Evolutionary conservation across 2,888 invertebrate species (phyloP).

Genomic region (Phyto melanocephala): DNA sequence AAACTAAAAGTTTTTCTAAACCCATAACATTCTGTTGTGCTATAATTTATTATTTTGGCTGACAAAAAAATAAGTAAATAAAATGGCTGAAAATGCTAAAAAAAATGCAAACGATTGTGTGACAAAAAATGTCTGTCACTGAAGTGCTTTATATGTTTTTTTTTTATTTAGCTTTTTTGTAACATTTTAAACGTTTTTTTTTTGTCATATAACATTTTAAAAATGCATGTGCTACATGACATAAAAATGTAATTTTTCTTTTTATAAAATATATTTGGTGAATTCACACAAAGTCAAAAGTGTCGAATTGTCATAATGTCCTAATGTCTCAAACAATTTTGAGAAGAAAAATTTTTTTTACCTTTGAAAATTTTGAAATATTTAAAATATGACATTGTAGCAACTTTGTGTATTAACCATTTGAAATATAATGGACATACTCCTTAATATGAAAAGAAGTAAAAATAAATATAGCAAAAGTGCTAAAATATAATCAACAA

Average conservation of each 20-base stretch:
- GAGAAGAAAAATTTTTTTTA: no score
- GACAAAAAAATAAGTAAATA: conserved; percentile 25
- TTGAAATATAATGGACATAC: no score
- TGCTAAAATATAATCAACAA: no score
- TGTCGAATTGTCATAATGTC: no score
- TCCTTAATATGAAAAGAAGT: no score
- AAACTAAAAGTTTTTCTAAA: conserved; percentile 48
- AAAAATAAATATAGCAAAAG: no score
- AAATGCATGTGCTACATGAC: conserved; percentile 57
- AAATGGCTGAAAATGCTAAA: background rate
- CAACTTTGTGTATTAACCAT: no score
- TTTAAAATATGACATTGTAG: no score
- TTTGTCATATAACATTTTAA: conserved; percentile 11
- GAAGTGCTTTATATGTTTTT: conserved; percentile 29
- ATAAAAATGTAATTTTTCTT: conserved; percentile 31
- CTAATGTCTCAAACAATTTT: no score
- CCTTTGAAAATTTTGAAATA: no score
- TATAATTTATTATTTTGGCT: conserved; percentile 40
- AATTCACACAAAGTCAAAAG: no score
- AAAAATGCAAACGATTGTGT: background rate
- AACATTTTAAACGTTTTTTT: conserved; percentile 24
- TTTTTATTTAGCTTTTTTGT: background rate
- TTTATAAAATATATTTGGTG: conserved; percentile 51
- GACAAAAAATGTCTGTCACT: conserved; percentile 40
- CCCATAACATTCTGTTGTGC: background rate